Conservation (phyloP, 2,113 vertebrate species). For the Beaufortia kweichowensis region DNA sequence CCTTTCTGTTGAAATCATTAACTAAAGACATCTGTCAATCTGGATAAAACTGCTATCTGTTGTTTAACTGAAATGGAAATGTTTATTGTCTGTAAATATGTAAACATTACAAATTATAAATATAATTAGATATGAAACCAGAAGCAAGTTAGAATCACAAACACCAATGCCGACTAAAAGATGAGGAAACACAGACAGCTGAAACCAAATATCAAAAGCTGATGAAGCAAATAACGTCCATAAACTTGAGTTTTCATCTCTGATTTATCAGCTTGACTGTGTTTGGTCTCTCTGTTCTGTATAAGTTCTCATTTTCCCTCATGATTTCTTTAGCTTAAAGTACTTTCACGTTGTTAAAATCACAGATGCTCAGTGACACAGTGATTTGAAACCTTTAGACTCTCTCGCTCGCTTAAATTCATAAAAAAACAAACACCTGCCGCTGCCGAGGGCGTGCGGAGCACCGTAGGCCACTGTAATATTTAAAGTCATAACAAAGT, state of each 20-base stretch:
- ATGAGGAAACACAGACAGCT: neutral
- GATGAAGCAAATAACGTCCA: neutral
- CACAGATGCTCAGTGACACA: constrained; percentile 31
- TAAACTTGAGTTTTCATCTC: neutral
- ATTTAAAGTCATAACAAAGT: constrained; percentile 44
- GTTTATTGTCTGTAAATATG: neutral
- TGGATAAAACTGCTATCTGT: neutral
- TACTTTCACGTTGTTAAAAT: constrained; percentile 27
- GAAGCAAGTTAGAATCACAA: neutral
- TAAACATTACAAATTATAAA: too few relatives aligned
- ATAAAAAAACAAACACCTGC: constrained; percentile 12
- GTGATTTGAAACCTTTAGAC: neutral
- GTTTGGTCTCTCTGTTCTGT: constrained; percentile 14
- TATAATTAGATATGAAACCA: neutral
- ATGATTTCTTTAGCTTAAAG: constrained; percentile 7
- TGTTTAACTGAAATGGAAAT: neutral
- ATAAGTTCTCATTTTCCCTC: neutral
- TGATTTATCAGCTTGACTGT: constrained; percentile 3
- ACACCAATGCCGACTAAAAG: neutral
- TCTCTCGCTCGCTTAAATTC: neutral
- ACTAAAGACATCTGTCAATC: neutral
- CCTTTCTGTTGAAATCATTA: neutral
- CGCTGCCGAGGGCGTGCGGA: constrained; percentile 4
- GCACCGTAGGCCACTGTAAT: constrained; percentile 27
- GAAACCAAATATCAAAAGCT: neutral